phyloP scores from a whole-genome alignment of 2,888 invertebrate species.

The Scelioninae gen. 2 region DNA sequence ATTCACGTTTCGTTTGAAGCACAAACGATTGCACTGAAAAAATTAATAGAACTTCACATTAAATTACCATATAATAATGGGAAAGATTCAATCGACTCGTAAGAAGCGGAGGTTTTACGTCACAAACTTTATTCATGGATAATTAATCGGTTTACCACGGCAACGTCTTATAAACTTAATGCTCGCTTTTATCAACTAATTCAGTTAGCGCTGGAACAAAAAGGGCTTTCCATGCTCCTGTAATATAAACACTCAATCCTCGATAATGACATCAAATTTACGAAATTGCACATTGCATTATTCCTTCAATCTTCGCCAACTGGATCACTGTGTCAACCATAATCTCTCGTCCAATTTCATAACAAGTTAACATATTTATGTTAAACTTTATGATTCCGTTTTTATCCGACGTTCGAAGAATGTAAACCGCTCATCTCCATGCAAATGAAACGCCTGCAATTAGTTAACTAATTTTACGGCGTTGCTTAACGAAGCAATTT shows the following conservation, averaged over 20 bases:
- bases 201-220: conserved; percentile 4
- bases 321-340: conserved; percentile 27
- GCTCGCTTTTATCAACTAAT: conserved; percentile 15
- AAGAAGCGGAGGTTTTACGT: conserved; percentile 31
- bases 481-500: conserved; percentile 3
- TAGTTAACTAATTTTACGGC: conserved; percentile 4
- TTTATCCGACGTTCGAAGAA: not conserved
- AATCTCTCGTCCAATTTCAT: not conserved
- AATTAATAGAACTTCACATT: conserved; percentile 46
- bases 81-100: conserved; percentile 39
- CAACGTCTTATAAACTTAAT: conserved; percentile 1
- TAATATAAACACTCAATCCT: not conserved
- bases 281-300: no score
- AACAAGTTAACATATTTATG: conserved; percentile 4
- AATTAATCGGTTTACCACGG: conserved; percentile 27
- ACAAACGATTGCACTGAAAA: conserved; percentile 40
- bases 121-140: conserved; percentile 34
- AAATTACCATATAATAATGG: conserved; percentile 45
- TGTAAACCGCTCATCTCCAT: not conserved
- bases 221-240: not conserved
- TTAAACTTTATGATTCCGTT: conserved; percentile 1
- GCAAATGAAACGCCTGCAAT: not conserved
- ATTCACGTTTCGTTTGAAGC: conserved; percentile 39
- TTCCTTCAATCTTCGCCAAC: not conserved
- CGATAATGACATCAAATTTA: no score